Conservation (phyloP, 1,140 invertebrate species). For the Parasteatoda tepidariorum region DNA sequence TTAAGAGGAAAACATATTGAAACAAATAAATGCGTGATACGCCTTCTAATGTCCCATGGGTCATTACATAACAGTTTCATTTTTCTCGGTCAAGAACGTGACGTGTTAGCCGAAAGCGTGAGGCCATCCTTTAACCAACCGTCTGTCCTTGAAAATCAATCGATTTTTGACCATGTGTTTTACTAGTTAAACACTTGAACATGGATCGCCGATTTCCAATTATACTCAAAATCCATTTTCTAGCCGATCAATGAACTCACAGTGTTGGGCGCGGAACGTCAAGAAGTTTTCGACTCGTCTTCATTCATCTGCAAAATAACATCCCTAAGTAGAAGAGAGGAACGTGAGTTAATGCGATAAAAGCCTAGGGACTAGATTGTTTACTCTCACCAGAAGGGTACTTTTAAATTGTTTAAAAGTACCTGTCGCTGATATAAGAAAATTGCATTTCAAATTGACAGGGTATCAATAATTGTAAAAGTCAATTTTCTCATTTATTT, state of each 20-base stretch:
- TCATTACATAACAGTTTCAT: slow-evolving; percentile 27
- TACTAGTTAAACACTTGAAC: background rate
- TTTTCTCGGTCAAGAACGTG: slow-evolving; percentile 7
- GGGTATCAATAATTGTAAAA: too few relatives aligned
- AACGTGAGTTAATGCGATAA: too few relatives aligned
- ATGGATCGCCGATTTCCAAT: slow-evolving; percentile 19
- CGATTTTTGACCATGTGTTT: slow-evolving; percentile 8
- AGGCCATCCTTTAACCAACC: background rate
- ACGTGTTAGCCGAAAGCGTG: slow-evolving; percentile 4
- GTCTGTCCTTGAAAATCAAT: slow-evolving; percentile 2
- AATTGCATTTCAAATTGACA: too few relatives aligned
- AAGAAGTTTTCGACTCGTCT: background rate
- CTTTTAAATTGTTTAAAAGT: too few relatives aligned
- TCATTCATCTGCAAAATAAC: too few relatives aligned
- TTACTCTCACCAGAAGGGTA: too few relatives aligned
- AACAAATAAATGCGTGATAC: slow-evolving; percentile 26
- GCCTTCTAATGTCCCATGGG: slow-evolving; percentile 3
- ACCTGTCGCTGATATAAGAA: too few relatives aligned
- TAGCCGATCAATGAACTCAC: slow-evolving; percentile 21
- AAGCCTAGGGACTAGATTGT: too few relatives aligned
- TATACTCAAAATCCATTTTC: slow-evolving; percentile 35
- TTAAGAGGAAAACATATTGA: background rate
- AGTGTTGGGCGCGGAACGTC: too few relatives aligned
- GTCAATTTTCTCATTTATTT: too few relatives aligned
- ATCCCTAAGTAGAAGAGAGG: too few relatives aligned